A percentile compares a stretch with the other conserved stretches of the same genome.
Evolutionary conservation across 2,113 vertebrate genomes (phyloP).

Genomic region (Bombycilla garrulus): DNA sequence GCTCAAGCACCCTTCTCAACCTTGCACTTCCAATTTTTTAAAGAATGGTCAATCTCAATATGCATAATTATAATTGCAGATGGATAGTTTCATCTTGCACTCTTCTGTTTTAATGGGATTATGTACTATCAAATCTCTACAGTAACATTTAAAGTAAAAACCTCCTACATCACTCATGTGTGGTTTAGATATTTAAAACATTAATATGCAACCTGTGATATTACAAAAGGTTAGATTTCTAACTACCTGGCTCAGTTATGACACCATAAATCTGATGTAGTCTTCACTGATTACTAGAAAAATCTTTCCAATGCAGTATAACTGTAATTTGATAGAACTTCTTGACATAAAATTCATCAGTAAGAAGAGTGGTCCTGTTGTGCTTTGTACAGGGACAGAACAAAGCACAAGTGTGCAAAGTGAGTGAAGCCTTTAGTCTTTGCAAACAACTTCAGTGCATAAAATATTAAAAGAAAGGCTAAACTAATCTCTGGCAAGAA

Average conservation of each 20-base stretch:
- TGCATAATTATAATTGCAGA: constrained; percentile 43
- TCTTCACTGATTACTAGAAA: background rate
- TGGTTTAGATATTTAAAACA: constrained; percentile 6
- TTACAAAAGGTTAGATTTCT: constrained; percentile 18
- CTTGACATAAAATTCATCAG: background rate
- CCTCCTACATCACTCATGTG: background rate
- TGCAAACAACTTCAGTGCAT: constrained; percentile 14
- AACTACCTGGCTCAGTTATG: background rate
- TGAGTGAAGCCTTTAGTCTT: constrained; percentile 27
- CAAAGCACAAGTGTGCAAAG: background rate
- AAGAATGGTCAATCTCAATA: constrained; percentile 20
- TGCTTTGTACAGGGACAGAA: background rate
- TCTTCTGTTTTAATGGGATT: constrained; percentile 45
- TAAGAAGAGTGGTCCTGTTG: background rate
- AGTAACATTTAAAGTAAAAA: constrained; percentile 46
- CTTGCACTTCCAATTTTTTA: constrained; percentile 17
- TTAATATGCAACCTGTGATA: constrained; percentile 15
- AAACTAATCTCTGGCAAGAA: constrained; percentile 42
- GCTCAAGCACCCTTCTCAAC: constrained; percentile 6
- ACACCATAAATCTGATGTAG: background rate
- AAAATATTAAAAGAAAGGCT: constrained; percentile 59
- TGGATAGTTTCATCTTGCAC: background rate
- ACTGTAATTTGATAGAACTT: background rate
- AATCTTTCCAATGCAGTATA: background rate
- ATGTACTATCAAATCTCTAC: background rate